Conservation (phyloP, 2,113 vertebrate species). For the Apodemus sylvaticus region DNA sequence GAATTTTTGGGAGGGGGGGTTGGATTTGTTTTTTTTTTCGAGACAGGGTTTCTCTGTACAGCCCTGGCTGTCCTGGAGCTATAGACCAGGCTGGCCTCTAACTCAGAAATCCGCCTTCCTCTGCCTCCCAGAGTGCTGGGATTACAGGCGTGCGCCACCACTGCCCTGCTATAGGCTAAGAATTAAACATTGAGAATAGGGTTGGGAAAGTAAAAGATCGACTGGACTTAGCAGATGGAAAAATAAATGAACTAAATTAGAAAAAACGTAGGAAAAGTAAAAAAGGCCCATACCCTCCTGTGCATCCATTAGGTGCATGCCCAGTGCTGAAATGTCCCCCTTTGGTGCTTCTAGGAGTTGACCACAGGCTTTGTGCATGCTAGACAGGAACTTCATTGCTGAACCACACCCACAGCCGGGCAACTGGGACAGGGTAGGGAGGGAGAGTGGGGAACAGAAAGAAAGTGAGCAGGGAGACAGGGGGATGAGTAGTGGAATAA, state of each 20-base stretch:
- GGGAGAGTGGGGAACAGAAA: neutral
- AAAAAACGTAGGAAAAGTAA: neutral
- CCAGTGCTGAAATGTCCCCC: neutral
- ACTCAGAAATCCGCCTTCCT: too few relatives aligned
- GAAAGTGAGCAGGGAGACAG: neutral
- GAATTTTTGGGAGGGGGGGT: too few relatives aligned
- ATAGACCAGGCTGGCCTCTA: too few relatives aligned
- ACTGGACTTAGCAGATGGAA: slow-evolving; percentile 12
- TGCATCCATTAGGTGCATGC: neutral
- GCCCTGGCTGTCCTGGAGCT: too few relatives aligned
- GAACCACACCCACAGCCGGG: neutral
- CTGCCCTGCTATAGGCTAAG: too few relatives aligned
- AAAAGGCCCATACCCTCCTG: neutral
- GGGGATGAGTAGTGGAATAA: neutral
- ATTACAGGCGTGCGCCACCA: too few relatives aligned
- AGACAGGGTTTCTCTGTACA: too few relatives aligned
- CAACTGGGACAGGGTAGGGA: neutral
- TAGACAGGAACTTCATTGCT: neutral
- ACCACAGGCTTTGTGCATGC: neutral
- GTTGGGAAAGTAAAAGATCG: slow-evolving; percentile 51
- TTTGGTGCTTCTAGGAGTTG: neutral
- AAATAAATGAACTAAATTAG: neutral
- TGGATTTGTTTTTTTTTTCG: too few relatives aligned
- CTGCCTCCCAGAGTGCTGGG: too few relatives aligned
- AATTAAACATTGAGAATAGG: slow-evolving; percentile 42